Conservation (phyloP, 2,888 invertebrate genomes). For the Mystacides longicornis region DNA sequence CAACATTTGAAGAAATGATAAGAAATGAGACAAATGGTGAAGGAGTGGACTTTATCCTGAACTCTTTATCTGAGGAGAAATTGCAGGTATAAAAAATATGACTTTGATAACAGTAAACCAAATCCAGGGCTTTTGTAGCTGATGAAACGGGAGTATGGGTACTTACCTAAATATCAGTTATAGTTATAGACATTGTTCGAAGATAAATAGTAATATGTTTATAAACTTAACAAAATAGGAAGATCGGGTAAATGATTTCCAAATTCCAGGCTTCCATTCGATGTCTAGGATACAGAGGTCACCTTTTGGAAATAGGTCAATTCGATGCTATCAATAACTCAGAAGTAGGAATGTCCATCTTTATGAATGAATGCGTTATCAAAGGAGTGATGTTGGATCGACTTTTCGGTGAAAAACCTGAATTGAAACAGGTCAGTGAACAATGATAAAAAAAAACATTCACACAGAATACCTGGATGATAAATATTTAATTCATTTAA, state of each 20-base stretch:
- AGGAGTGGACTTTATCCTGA: slow-evolving; percentile 89
- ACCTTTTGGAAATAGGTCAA: slow-evolving; percentile 75
- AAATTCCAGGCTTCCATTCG: slow-evolving; percentile 43
- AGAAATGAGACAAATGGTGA: slow-evolving; percentile 69
- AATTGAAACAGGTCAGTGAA: slow-evolving; percentile 44
- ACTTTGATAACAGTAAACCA: no score
- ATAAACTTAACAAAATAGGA: no score
- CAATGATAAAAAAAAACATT: not conserved
- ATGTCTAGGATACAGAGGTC: slow-evolving; percentile 50
- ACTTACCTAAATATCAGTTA: no score
- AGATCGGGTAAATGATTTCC: no score
- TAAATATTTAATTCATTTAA: not conserved
- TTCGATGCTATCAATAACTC: slow-evolving; percentile 66
- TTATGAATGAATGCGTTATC: slow-evolving; percentile 53
- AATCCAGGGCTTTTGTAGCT: no score
- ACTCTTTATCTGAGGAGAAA: slow-evolving; percentile 90
- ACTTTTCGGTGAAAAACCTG: slow-evolving; percentile 40
- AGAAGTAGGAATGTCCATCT: slow-evolving; percentile 59
- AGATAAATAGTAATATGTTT: no score
- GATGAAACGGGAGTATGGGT: no score
- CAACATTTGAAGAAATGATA: slow-evolving; percentile 81
- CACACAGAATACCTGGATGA: not conserved
- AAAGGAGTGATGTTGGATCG: slow-evolving; percentile 49
- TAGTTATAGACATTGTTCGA: no score
- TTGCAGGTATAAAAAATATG: slow-evolving; percentile 56